Conservation (phyloP, 2,113 vertebrate species). For the Phalacrocorax brasilianus region DNA sequence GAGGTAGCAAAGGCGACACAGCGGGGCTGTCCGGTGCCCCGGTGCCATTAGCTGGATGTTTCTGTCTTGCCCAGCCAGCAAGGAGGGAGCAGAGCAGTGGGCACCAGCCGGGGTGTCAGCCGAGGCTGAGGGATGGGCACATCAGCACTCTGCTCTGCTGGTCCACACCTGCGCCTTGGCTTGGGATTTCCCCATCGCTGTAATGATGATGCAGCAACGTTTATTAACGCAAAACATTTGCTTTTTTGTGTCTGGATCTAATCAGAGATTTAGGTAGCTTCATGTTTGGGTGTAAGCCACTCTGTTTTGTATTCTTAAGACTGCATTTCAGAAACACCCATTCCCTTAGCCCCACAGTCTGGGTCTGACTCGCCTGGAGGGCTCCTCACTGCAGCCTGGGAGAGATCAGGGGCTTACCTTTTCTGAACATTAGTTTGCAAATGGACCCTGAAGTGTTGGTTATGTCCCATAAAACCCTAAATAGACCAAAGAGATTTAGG, state of each 20-base stretch:
- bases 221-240: too few species aligned
- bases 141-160: neutral
- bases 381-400: neutral
- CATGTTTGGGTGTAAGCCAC: rapidly evolving
- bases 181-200: neutral
- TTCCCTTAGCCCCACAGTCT: neutral
- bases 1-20: too few species aligned
- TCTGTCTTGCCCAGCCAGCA: too few species aligned
- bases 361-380: rapidly evolving
- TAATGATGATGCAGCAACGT: rapidly evolving
- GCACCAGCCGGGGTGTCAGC: neutral
- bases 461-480: neutral
- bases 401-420: rapidly evolving
- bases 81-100: neutral
- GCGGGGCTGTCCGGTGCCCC: neutral
- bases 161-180: neutral
- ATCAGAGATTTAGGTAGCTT: too few species aligned
- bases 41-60: neutral
- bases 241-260: neutral
- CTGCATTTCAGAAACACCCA: rapidly evolving
- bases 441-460: neutral
- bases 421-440: neutral
- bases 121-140: neutral
- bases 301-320: rapidly evolving
- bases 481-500: neutral